A percentile compares a stretch with the other conserved stretches of the same genome.
These are phyloP conservation scores for Hymenopus coronatus DNA, from an alignment of 2,888 invertebrate genomes.

Conservation along the genomic window DNA sequence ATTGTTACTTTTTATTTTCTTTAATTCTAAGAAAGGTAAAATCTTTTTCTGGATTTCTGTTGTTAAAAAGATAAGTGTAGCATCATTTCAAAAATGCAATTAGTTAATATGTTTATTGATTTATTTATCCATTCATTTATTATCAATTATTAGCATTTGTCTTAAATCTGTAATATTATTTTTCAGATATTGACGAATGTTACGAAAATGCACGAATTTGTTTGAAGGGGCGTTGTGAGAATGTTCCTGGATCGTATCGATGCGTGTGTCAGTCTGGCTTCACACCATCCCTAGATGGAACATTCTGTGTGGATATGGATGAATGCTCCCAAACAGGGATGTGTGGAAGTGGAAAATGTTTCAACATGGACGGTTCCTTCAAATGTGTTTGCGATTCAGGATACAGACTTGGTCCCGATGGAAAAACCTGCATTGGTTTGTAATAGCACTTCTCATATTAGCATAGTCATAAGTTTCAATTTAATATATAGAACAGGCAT, in stretches of 20 bases:
- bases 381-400: constrained; percentile 67
- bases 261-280: constrained; percentile 80
- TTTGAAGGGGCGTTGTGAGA: constrained; percentile 74
- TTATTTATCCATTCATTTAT: no score
- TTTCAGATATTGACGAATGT: constrained; percentile 62
- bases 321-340: constrained; percentile 54
- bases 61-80: no score
- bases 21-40: no score
- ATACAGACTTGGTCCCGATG: constrained; percentile 59
- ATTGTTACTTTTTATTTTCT: no score
- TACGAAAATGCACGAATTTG: constrained; percentile 72
- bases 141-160: no score
- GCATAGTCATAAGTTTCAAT: no score
- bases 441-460: not conserved
- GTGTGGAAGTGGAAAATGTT: constrained; percentile 60
- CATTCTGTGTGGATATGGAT: constrained; percentile 62
- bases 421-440: constrained; percentile 54
- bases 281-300: constrained; percentile 66
- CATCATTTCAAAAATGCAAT: no score
- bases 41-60: no score
- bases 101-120: no score
- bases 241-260: constrained; percentile 74
- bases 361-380: constrained; percentile 69
- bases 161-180: constrained; percentile 14
- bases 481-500: no score